Evolutionary conservation across 2,113 vertebrate genomes (phyloP).

Genomic region (Notarius quadriscutis): DNA sequence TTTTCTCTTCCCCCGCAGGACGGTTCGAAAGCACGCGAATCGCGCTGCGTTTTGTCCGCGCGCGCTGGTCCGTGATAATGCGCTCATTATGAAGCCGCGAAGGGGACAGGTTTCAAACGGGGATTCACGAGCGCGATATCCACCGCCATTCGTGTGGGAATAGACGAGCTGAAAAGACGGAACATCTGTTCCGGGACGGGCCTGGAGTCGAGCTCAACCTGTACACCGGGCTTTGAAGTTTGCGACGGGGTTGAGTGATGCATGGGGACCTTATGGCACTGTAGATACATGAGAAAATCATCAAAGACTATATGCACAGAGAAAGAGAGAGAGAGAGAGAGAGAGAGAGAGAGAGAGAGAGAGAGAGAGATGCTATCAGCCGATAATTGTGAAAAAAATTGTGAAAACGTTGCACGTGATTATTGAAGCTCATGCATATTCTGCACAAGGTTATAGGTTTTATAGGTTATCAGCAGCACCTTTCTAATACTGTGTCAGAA

Average conservation of each 20-base stretch:
- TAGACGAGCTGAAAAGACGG: constrained; percentile 28
- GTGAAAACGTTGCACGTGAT: neutral
- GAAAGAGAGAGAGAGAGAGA: neutral
- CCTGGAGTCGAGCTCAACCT: constrained; percentile 78
- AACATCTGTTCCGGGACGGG: constrained; percentile 53
- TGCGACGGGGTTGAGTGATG: constrained; percentile 26
- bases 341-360: constrained; percentile 18
- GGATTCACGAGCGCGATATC: constrained; percentile 72
- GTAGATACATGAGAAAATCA: neutral
- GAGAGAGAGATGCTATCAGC: neutral
- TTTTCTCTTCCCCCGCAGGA: constrained; percentile 65
- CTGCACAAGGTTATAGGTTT: neutral
- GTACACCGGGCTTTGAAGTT: constrained; percentile 68
- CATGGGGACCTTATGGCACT: constrained; percentile 6
- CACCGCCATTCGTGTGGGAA: constrained; percentile 35
- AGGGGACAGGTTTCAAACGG: constrained; percentile 95
- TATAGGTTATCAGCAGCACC: neutral
- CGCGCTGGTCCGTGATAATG: constrained; percentile 94
- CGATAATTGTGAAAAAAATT: neutral
- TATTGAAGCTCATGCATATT: neutral
- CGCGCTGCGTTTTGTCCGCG: constrained; percentile 89
- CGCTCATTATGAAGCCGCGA: constrained; percentile 89
- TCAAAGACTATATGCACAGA: constrained; percentile 1
- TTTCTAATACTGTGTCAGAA: neutral
- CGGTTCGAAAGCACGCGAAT: constrained; percentile 91